Base-by-base conservation (phyloP, 1,140 invertebrate genomes). In the Oreohelix idahoensis region DNA sequence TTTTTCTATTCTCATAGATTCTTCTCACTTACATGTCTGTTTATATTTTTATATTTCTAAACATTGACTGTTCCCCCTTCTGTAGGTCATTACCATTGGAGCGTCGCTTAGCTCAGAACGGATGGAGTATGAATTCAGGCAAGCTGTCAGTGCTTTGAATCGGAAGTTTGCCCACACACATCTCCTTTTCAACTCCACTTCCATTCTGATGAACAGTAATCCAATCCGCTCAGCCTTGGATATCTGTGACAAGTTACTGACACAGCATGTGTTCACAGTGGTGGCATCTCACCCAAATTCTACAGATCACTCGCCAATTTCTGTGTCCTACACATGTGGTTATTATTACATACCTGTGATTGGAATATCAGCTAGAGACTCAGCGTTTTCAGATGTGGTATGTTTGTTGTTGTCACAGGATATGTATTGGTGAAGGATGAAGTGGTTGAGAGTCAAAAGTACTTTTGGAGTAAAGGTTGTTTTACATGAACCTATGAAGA, bases 311-410 rank as follows among this genome's bases (percentile, higher is more conserved):
- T 86, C 91, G 29, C 88, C 89, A 8, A 88, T 92, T 91, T 92
- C 92, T 95, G 96, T 98, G 8, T 98, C 98, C 15, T 99, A 99
- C 91, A 99, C 98, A 0, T 97, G 97, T 91, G 98, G 98, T 26
- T 99, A 99, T 93, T 99, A 99, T 93, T 97, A 98, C 86, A 98
- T 99, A 87, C 98, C 98, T 39, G 97, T 99, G 5, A 98, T 99
- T 88, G 98, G 98, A 5, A 98, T 99, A 90, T 98, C 97, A 39
- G 98, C 98, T 0, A 94, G 98, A 15, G 98, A 99, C 91, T 98
- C 97, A 36, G 97, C 97, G 17, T 99, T 99, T 93, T 99, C 98
- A 39, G 98, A 99, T 93, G 99, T 99, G 93, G 96, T 97, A 93
- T 91, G 86, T 84, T 32, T 26, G n/a, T n/a, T n/a, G n/a, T n/a